These are phyloP conservation scores for Burhinus bistriatus DNA, from an alignment of 2,113 vertebrate genomes.

Conservation along the genomic window DNA sequence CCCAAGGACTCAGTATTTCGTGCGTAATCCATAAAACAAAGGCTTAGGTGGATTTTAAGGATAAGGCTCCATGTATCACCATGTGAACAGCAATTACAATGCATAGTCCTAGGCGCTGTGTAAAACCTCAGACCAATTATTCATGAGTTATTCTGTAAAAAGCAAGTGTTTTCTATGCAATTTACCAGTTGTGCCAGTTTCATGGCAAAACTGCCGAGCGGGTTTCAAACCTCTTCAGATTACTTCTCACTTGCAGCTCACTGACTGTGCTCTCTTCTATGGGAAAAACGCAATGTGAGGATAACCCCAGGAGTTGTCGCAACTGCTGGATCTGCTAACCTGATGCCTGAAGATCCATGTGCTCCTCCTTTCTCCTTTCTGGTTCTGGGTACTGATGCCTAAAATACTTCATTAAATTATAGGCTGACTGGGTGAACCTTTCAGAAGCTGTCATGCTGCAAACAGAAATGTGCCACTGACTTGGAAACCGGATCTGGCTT, in stretches of 20 bases:
- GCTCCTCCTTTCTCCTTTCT: background rate
- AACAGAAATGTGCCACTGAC: slow-evolving; percentile 57
- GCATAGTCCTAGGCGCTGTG: background rate
- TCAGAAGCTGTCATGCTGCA: slow-evolving; percentile 59
- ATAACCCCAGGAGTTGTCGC: background rate
- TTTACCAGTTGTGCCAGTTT: background rate
- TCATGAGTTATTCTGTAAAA: background rate
- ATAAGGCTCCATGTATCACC: background rate
- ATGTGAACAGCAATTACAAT: background rate
- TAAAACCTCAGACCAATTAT: background rate
- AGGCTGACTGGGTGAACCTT: slow-evolving; percentile 59
- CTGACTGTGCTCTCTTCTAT: background rate
- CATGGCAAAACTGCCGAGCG: background rate
- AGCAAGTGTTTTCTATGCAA: background rate
- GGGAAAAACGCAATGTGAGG: background rate
- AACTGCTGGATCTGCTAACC: background rate
- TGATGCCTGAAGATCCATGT: background rate
- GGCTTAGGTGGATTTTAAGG: background rate
- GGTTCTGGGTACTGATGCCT: slow-evolving; percentile 3
- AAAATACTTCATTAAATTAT: slow-evolving; percentile 60
- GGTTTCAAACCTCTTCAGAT: background rate
- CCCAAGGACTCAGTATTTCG: background rate
- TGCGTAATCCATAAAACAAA: background rate
- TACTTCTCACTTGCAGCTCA: background rate
- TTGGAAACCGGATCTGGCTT: slow-evolving; percentile 56